Conservation (phyloP, 2,888 invertebrate genomes). For the Drosophila niveifrons region DNA sequence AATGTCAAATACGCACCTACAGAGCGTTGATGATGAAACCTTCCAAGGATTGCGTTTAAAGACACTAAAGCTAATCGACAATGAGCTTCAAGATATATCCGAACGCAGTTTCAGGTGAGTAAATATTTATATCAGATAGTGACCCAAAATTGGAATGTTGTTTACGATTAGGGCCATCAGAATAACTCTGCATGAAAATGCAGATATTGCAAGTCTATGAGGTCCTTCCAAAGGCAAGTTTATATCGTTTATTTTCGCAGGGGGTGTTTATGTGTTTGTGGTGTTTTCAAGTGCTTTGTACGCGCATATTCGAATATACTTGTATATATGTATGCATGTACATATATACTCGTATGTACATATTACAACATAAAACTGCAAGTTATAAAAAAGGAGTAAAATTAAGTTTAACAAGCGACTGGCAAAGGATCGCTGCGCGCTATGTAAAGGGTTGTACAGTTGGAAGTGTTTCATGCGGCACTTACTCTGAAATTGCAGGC, state of each 20-base stretch:
- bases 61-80: conserved; percentile 93
- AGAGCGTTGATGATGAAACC: conserved; percentile 92
- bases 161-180: not conserved
- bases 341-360: conserved; percentile 32
- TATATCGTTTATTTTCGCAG: conserved; percentile 15
- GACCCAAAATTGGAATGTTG: not conserved
- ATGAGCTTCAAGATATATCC: conserved; percentile 92
- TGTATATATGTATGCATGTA: not conserved
- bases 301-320: conserved; percentile 12
- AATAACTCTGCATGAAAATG: conserved; percentile 14
- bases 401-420: conserved; percentile 77
- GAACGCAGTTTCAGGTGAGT: conserved; percentile 92
- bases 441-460: conserved; percentile 16
- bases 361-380: conserved; percentile 73
- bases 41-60: conserved; percentile 91
- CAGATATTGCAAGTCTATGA: conserved; percentile 59
- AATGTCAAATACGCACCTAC: conserved; percentile 92
- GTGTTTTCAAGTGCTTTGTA: conserved; percentile 39
- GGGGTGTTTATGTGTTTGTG: conserved; percentile 46
- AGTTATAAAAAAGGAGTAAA: conserved; percentile 80
- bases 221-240: not conserved
- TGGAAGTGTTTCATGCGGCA: conserved; percentile 61
- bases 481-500: conserved; percentile 78
- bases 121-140: conserved; percentile 24
- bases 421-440: conserved; percentile 21